phyloP scores from a whole-genome alignment of 2,113 vertebrate species.

The Ciconia boyciana region DNA sequence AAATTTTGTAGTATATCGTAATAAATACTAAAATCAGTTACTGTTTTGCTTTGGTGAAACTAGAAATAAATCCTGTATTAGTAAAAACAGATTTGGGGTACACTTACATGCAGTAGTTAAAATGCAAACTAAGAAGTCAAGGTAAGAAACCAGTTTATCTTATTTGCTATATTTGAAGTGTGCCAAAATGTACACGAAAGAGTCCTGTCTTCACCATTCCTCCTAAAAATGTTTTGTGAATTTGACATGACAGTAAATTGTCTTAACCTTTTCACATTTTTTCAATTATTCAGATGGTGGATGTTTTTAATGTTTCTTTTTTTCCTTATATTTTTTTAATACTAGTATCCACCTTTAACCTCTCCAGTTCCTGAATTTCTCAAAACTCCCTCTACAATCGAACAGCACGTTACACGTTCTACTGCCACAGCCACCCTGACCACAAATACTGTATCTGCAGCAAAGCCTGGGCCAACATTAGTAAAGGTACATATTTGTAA shows the following conservation, averaged over 20 bases:
- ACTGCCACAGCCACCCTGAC: conserved; percentile 56
- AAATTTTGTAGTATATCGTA: too few species aligned
- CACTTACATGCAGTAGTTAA: background rate
- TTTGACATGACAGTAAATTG: background rate
- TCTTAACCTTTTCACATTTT: background rate
- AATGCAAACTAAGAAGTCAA: background rate
- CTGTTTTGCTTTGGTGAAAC: background rate
- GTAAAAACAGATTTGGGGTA: background rate
- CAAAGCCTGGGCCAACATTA: conserved; percentile 85
- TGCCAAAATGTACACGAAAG: background rate
- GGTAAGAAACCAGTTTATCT: background rate
- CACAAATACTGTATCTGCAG: conserved; percentile 65
- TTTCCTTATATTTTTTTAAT: conserved; percentile 63
- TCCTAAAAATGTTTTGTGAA: background rate
- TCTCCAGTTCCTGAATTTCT: conserved; percentile 83
- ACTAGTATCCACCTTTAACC: conserved; percentile 77
- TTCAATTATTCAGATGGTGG: background rate
- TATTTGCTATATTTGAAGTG: background rate
- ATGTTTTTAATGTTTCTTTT: conserved; percentile 59
- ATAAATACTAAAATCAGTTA: background rate
- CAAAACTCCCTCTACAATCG: conserved; percentile 73
- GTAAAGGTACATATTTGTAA: conserved; percentile 84
- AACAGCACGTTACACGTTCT: conserved; percentile 65
- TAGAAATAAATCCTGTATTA: background rate
- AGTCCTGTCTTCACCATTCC: background rate